phyloP scores from a whole-genome alignment of 2,797 vertebrate genomes.

The Anas acuta region DNA sequence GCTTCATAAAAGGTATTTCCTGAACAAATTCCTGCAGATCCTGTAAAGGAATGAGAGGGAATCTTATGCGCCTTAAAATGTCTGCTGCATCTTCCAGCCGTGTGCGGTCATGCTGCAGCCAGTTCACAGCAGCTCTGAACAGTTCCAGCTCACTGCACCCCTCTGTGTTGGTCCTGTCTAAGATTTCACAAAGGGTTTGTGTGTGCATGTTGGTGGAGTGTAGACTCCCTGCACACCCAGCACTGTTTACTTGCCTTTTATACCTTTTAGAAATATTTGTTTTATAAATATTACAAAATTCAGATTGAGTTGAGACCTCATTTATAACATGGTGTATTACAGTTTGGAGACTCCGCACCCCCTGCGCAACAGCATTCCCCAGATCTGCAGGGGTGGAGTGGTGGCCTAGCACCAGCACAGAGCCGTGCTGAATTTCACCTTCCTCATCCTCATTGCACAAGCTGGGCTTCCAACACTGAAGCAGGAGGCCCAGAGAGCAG shows the following conservation, averaged over 20 bases:
- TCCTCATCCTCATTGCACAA: accelerated
- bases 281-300: no score
- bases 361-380: neutral
- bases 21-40: conserved; percentile 40
- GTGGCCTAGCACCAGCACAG: neutral
- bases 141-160: conserved; percentile 53
- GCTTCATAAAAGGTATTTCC: conserved; percentile 36
- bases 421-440: neutral
- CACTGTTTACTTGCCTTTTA: no score
- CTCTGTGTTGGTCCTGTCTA: no score
- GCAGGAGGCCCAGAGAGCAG: accelerated
- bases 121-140: neutral
- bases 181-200: no score
- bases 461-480: accelerated
- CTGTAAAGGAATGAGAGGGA: conserved; percentile 57
- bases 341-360: no score
- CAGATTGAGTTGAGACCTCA: no score
- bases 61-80: conserved; percentile 41
- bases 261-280: no score
- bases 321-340: no score
- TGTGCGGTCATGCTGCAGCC: neutral
- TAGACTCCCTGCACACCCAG: no score
- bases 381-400: no score
- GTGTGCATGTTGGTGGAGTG: no score
- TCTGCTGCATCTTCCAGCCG: neutral